Conservation (phyloP, 2,888 invertebrate species). For the Orgyia antiqua region DNA sequence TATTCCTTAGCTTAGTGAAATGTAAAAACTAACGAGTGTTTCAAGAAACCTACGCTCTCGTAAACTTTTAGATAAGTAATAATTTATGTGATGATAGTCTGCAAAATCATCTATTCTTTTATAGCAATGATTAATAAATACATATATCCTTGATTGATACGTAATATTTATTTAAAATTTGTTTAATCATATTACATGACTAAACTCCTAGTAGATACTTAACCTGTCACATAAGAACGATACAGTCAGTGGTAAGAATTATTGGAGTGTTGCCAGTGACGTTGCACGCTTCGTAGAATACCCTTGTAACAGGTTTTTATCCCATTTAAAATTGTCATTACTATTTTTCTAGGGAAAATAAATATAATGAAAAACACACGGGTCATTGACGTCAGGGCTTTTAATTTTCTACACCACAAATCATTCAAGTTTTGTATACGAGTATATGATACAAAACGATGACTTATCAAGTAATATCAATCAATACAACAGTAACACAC, state of each 20-base stretch:
- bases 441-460: no score
- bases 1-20: no score
- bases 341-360: conserved; percentile 28
- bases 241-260: conserved; percentile 23
- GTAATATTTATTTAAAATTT: conserved; percentile 12
- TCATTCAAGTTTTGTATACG: no score
- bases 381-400: conserved; percentile 19
- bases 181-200: conserved; percentile 19
- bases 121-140: no score
- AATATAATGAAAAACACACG: conserved; percentile 4
- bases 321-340: conserved; percentile 25
- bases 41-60: no score
- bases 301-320: conserved; percentile 16
- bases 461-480: no score
- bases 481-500: no score
- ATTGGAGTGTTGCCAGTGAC: conserved; percentile 46
- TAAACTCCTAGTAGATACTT: conserved; percentile 17
- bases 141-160: no score
- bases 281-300: conserved; percentile 36
- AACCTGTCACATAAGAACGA: conserved; percentile 21
- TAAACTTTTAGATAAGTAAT: no score
- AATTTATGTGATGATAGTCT: no score
- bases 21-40: no score
- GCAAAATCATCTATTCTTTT: no score
- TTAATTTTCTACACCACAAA: neutral